Conservation (phyloP, 2,888 invertebrate genomes). For the Xylocampa areola region DNA sequence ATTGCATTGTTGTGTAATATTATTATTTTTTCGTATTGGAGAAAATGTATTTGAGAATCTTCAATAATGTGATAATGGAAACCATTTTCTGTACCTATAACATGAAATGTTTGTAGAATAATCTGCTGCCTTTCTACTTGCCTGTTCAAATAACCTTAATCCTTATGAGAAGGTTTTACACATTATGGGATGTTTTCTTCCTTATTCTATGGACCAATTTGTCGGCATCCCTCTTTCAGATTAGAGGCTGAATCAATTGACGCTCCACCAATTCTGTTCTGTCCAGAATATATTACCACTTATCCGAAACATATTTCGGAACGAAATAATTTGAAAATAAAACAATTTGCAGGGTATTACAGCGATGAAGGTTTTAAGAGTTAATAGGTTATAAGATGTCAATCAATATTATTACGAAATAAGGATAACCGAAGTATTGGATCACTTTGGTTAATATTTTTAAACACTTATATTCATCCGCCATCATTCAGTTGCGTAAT, state of each 20-base stretch:
- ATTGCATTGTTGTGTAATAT: constrained; percentile 20
- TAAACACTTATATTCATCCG: too few species aligned
- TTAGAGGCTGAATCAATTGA: constrained; percentile 51
- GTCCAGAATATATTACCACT: constrained; percentile 39
- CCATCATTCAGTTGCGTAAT: too few species aligned
- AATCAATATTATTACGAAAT: background rate
- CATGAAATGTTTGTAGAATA: constrained; percentile 9
- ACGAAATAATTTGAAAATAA: constrained; percentile 4
- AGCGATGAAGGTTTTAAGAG: constrained; percentile 1
- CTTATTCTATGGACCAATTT: constrained; percentile 48
- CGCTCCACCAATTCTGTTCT: constrained; percentile 23
- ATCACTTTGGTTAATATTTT: too few species aligned
- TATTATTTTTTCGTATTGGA: constrained; percentile 24
- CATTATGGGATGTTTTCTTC: constrained; percentile 27
- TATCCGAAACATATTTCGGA: constrained; percentile 1
- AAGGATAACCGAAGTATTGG: too few species aligned
- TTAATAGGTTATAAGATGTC: too few species aligned
- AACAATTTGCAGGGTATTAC: constrained; percentile 1
- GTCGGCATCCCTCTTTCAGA: constrained; percentile 37
- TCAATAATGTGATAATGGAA: constrained; percentile 16
- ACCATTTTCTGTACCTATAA: constrained; percentile 17
- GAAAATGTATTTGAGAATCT: constrained; percentile 19
- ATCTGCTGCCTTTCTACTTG: background rate
- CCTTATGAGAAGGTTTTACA: constrained; percentile 1
- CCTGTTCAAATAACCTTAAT: constrained; percentile 7